phyloP scores from a whole-genome alignment of 2,113 vertebrate species.

The Callopanchax toddi region DNA sequence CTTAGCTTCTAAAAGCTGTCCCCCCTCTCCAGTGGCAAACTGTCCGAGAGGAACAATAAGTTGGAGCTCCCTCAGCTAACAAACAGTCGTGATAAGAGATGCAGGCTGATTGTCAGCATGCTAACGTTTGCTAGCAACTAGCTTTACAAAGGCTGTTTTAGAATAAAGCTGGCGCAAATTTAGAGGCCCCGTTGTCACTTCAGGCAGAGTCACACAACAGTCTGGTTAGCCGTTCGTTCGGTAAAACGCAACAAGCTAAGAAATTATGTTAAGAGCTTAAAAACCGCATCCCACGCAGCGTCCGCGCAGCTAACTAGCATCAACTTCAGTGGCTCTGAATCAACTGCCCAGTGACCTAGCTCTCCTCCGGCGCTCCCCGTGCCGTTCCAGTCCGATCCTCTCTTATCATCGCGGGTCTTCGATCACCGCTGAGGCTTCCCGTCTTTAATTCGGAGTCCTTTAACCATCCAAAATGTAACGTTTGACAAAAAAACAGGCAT shows the following conservation, averaged over 20 bases:
- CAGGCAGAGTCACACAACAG: neutral
- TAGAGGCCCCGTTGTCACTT: constrained; percentile 4
- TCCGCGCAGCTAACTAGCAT: constrained; percentile 68
- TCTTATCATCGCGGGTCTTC: constrained; percentile 64
- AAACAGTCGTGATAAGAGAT: constrained; percentile 61
- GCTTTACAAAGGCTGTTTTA: constrained; percentile 38
- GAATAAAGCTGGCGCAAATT: constrained; percentile 15
- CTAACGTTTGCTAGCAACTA: constrained; percentile 63
- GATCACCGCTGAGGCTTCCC: constrained; percentile 50
- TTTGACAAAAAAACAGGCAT: constrained; percentile 61
- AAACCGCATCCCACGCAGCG: constrained; percentile 64
- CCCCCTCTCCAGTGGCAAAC: constrained; percentile 7
- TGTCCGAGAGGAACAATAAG: constrained; percentile 23
- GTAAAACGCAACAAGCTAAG: constrained; percentile 21
- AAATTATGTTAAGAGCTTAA: constrained; percentile 46
- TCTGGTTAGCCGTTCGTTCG: constrained; percentile 2
- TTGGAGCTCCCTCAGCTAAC: constrained; percentile 39
- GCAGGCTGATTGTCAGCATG: constrained; percentile 58
- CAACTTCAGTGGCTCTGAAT: constrained; percentile 61
- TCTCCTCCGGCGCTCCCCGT: constrained; percentile 31
- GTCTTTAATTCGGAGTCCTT: constrained; percentile 37
- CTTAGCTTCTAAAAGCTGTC: constrained; percentile 2
- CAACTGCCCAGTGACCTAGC: constrained; percentile 42
- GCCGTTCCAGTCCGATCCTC: constrained; percentile 39
- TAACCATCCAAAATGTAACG: constrained; percentile 51